Evolutionary conservation across 2,888 invertebrate species (phyloP).

Genomic region (Mythimna vitellina): DNA sequence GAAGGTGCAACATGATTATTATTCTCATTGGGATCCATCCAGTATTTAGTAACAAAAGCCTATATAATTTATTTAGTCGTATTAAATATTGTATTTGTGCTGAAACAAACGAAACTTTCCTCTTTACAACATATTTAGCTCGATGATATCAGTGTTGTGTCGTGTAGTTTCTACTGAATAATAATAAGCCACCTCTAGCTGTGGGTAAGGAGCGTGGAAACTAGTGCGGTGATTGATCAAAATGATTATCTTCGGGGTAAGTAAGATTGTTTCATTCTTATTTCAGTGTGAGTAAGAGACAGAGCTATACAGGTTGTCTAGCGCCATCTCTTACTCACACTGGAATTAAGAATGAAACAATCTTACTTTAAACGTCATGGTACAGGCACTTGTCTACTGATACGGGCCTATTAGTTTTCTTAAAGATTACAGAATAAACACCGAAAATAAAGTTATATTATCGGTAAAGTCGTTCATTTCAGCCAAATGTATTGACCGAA

Average conservation of each 20-base stretch:
- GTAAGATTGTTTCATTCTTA: no score
- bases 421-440: conserved; percentile 1
- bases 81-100: conserved; percentile 20
- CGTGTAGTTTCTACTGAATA: conserved; percentile 44
- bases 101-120: conserved; percentile 43
- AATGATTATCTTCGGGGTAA: conserved; percentile 10
- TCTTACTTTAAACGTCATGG: no score
- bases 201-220: conserved; percentile 37
- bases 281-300: no score
- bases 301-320: no score
- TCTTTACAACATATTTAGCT: conserved; percentile 48
- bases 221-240: conserved; percentile 7
- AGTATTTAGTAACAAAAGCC: not conserved
- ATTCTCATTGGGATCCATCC: not conserved
- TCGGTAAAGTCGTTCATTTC: not conserved
- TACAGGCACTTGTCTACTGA: no score
- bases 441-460: not conserved
- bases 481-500: not conserved
- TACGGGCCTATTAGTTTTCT: not conserved
- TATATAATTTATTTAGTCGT: not conserved
- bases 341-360: no score
- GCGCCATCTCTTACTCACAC: no score
- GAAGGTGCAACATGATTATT: not conserved
- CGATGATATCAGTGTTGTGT: conserved; percentile 47
- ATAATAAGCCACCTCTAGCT: conserved; percentile 33